A percentile compares a stretch with the other conserved stretches of the same genome.
Evolutionary conservation across 2,888 invertebrate genomes (phyloP).

Genomic region (Syritta pipiens): DNA sequence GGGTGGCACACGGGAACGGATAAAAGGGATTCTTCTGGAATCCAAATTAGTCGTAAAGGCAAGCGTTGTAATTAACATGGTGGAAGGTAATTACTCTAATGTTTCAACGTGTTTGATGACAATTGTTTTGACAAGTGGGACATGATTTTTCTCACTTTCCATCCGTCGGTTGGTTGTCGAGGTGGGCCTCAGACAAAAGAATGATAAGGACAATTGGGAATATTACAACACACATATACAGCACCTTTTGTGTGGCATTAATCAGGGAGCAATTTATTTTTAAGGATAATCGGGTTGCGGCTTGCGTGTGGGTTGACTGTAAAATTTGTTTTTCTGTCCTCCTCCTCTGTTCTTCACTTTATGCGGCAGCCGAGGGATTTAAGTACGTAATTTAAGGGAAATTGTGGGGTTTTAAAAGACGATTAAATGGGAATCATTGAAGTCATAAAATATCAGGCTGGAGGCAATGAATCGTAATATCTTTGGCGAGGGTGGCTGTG

Average conservation of each 20-base stretch:
- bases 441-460: no score
- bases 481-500: no score
- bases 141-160: slow-evolving; percentile 10
- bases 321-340: no score
- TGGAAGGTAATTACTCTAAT: slow-evolving; percentile 30
- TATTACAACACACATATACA: no score
- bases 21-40: slow-evolving; percentile 26
- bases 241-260: slow-evolving; percentile 14
- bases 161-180: neutral
- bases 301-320: no score
- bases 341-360: no score
- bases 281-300: neutral
- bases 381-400: no score
- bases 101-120: slow-evolving; percentile 37
- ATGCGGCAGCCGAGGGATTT: no score
- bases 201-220: slow-evolving; percentile 15
- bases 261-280: slow-evolving; percentile 6
- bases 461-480: no score
- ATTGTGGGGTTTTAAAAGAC: no score
- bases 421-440: no score
- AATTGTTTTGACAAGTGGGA: slow-evolving; percentile 52
- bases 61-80: slow-evolving; percentile 53
- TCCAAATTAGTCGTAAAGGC: slow-evolving; percentile 43
- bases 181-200: neutral
- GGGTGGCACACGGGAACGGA: neutral